Percentiles rank a stretch among this genome's conserved stretches.
These are phyloP conservation scores for Diarsia rubi DNA, from an alignment of 2,888 invertebrate species.

Conservation along the genomic window DNA sequence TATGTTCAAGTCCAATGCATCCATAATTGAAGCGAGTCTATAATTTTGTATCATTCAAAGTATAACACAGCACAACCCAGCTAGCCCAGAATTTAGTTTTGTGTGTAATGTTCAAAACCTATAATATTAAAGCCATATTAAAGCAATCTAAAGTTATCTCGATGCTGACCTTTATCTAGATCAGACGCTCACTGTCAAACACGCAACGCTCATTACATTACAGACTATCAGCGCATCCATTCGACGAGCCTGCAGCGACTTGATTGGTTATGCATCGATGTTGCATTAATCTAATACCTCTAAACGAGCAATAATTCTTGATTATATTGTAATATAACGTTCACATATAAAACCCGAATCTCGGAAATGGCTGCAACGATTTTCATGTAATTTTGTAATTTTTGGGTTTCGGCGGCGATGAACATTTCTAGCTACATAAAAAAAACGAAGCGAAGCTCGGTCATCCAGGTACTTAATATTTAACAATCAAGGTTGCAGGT, in stretches of 20 bases:
- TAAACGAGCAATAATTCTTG: too few species aligned
- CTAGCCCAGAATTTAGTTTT: neutral
- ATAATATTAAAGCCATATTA: conserved; percentile 24
- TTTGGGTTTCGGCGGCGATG: too few species aligned
- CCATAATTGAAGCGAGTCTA: neutral
- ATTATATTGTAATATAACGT: too few species aligned
- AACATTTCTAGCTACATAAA: too few species aligned
- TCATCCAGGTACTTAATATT: conserved; percentile 7
- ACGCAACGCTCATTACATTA: conserved; percentile 48
- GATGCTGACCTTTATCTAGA: conserved; percentile 56
- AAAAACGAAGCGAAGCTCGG: too few species aligned
- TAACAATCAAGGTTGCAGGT: conserved; percentile 5
- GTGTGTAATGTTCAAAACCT: conserved; percentile 11
- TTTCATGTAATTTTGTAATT: too few species aligned
- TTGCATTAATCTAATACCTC: conserved; percentile 25
- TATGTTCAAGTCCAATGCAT: neutral
- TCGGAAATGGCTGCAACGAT: too few species aligned
- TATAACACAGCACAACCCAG: neutral
- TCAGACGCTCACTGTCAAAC: conserved; percentile 55
- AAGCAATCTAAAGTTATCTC: conserved; percentile 47
- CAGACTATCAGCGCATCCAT: conserved; percentile 43
- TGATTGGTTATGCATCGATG: conserved; percentile 24
- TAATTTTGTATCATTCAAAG: neutral
- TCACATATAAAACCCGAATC: too few species aligned
- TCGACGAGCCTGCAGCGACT: conserved; percentile 31